phyloP scores from a whole-genome alignment of 2,888 invertebrate genomes.

The Chelonus formosanus region DNA sequence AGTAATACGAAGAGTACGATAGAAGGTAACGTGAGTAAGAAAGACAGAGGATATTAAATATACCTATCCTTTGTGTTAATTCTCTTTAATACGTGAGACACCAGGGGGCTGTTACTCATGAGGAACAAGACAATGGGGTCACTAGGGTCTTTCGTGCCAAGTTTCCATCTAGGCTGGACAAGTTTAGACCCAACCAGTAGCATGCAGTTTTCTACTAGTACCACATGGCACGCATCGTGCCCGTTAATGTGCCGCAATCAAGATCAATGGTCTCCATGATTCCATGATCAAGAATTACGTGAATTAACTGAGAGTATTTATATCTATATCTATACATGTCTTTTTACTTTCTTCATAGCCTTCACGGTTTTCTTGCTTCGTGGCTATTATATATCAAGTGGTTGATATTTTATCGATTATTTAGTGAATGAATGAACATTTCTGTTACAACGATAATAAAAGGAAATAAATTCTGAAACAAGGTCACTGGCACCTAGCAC shows the following conservation, averaged over 20 bases:
- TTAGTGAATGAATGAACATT: slow-evolving; percentile 11
- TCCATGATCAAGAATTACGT: background rate
- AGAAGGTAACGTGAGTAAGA: slow-evolving; percentile 4
- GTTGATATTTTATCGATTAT: no score
- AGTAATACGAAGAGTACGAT: background rate
- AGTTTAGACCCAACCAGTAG: slow-evolving; percentile 49
- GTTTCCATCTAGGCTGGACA: slow-evolving; percentile 54
- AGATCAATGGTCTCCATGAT: slow-evolving; percentile 13
- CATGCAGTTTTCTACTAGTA: no score
- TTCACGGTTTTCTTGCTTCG: no score
- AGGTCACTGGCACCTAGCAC: slow-evolving; percentile 22
- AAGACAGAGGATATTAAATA: background rate
- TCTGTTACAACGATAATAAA: slow-evolving; percentile 16
- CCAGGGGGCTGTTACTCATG: slow-evolving; percentile 45
- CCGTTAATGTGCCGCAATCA: slow-evolving; percentile 12
- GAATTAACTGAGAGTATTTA: background rate
- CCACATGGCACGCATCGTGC: slow-evolving; percentile 18
- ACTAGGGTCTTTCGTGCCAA: slow-evolving; percentile 57
- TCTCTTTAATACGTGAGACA: slow-evolving; percentile 54
- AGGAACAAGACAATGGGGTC: slow-evolving; percentile 55
- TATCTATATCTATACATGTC: background rate
- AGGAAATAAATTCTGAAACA: slow-evolving; percentile 27
- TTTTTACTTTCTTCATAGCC: no score
- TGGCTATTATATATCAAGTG: no score
- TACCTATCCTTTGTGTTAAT: slow-evolving; percentile 53